phyloP scores from a whole-genome alignment of 1,140 invertebrate species.

The Drosophila orena region DNA sequence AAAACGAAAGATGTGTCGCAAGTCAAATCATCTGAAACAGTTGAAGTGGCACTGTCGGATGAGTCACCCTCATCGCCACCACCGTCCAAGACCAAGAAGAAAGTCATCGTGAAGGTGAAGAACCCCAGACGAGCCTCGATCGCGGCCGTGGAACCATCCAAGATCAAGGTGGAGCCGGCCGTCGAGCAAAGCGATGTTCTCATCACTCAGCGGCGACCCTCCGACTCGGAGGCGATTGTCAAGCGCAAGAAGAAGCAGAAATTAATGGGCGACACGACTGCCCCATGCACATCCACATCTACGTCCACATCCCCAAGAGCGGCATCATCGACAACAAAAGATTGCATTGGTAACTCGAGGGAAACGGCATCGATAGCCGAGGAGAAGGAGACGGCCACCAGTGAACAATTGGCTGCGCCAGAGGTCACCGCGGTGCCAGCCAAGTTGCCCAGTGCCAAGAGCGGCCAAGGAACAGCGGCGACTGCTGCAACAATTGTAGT shows the following conservation, averaged over 20 bases:
- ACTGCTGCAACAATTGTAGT: conserved; percentile 6
- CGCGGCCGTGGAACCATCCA: conserved; percentile 76
- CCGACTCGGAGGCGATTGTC: conserved; percentile 76
- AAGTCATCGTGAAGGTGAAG: conserved; percentile 52
- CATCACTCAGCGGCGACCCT: conserved; percentile 70
- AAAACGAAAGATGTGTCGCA: not conserved
- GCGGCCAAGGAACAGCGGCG: conserved; percentile 36
- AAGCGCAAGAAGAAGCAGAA: conserved; percentile 77
- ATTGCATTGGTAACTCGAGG: conserved; percentile 29
- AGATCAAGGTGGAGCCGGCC: conserved; percentile 66
- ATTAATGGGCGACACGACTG: conserved; percentile 55
- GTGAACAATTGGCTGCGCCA: conserved; percentile 62
- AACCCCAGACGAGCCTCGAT: conserved; percentile 74
- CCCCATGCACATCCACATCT: not conserved
- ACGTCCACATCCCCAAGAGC: not conserved
- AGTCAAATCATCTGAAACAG: not conserved
- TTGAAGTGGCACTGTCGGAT: conserved; percentile 16
- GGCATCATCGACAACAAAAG: conserved; percentile 17
- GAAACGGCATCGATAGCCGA: conserved; percentile 28
- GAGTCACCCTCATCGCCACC: conserved; percentile 32
- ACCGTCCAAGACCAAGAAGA: conserved; percentile 50
- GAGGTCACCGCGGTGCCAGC: conserved; percentile 64
- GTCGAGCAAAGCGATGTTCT: conserved; percentile 55
- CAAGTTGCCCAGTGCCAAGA: conserved; percentile 66
- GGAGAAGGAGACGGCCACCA: conserved; percentile 30